These are phyloP conservation scores for Sarcophilus harrisii DNA, from an alignment of 2,797 vertebrate species.

Conservation along the genomic window DNA sequence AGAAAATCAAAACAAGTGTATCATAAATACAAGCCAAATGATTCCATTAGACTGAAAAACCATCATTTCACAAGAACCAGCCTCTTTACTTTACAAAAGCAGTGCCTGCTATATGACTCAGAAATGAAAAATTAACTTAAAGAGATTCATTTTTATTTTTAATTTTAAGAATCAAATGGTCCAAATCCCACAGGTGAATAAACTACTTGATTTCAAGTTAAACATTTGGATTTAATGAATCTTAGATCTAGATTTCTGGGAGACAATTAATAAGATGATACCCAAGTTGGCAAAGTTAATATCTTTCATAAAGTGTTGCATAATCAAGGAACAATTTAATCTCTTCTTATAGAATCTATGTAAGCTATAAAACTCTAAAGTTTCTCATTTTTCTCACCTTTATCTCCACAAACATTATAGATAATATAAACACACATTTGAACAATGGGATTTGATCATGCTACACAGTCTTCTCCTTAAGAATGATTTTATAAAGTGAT, in stretches of 20 bases:
- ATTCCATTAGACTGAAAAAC: constrained; percentile 49
- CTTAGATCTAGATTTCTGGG: constrained; percentile 35
- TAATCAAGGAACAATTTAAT: neutral
- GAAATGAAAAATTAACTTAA: constrained; percentile 1
- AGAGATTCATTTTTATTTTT: constrained; percentile 48
- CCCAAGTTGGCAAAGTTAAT: constrained; percentile 31
- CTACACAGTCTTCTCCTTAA: neutral
- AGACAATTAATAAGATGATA: constrained; percentile 46
- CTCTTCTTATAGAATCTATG: neutral
- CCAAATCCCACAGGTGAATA: constrained; percentile 24
- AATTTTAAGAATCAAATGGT: constrained; percentile 18
- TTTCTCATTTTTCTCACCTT: constrained; percentile 31
- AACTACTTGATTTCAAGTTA: constrained; percentile 42
- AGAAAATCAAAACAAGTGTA: constrained; percentile 47
- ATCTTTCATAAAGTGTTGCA: constrained; percentile 19
- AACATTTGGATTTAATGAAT: neutral
- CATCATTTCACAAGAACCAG: constrained; percentile 54
- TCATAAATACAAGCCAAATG: constrained; percentile 51
- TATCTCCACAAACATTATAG: neutral
- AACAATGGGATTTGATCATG: neutral
- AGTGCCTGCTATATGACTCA: constrained; percentile 45
- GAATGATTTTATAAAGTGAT: neutral
- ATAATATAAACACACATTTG: neutral
- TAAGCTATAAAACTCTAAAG: constrained; percentile 1
- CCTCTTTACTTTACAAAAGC: constrained; percentile 48